phyloP scores from a whole-genome alignment of 2,888 invertebrate genomes.

The Eumerus sabulonum region DNA sequence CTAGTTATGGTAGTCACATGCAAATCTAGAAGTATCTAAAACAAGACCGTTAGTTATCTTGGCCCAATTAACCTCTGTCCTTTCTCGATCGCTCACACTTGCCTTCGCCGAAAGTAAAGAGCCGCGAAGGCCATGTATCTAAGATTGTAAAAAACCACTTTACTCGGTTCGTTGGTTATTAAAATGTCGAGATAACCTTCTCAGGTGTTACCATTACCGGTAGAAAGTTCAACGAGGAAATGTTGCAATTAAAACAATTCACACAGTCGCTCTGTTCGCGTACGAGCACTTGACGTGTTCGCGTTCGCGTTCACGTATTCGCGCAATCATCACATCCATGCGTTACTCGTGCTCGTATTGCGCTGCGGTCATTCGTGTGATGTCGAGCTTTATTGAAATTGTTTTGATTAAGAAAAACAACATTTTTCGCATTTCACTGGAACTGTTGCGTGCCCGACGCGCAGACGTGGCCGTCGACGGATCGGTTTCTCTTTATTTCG shows the following conservation, averaged over 20 bases:
- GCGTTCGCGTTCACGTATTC: too few species aligned
- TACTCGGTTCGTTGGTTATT: neutral
- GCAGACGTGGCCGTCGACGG: neutral
- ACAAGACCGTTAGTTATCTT: too few species aligned
- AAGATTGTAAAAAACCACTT: neutral
- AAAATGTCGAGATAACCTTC: constrained; percentile 39
- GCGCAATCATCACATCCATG: too few species aligned
- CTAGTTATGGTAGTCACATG: too few species aligned
- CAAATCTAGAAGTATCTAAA: too few species aligned
- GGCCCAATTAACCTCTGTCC: too few species aligned
- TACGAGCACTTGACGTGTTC: neutral
- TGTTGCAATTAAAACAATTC: constrained; percentile 59
- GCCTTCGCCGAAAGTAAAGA: too few species aligned
- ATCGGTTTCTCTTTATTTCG: constrained; percentile 28
- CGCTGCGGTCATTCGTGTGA: too few species aligned
- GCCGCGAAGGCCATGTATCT: too few species aligned
- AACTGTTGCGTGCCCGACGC: constrained; percentile 43
- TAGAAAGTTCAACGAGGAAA: neutral
- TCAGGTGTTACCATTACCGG: neutral
- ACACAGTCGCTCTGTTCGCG: constrained; percentile 6
- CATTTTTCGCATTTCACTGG: constrained; percentile 56
- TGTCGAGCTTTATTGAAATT: constrained; percentile 31
- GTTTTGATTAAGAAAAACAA: constrained; percentile 54
- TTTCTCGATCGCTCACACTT: too few species aligned
- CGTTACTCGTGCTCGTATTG: too few species aligned